These are phyloP conservation scores for Merluccius polli DNA, from an alignment of 2,797 vertebrate species.

Conservation along the genomic window DNA sequence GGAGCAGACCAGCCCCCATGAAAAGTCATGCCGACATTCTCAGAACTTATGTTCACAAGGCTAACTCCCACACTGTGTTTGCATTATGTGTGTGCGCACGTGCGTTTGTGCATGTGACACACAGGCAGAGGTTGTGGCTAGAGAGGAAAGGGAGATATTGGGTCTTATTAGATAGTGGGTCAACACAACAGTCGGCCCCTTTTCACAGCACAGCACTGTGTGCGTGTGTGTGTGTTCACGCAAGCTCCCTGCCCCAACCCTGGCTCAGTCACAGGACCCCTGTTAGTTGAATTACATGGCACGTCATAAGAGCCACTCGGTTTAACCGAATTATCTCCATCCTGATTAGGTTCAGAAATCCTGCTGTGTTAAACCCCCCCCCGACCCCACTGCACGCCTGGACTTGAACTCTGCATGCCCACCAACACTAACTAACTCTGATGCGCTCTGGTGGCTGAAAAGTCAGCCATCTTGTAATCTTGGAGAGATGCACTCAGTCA, in stretches of 20 bases:
- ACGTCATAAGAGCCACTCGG: slow-evolving; percentile 38
- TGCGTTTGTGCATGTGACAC: neutral
- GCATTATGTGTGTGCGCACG: neutral
- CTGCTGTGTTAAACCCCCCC: slow-evolving; percentile 41
- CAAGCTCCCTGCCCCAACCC: neutral
- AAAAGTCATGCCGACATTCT: neutral
- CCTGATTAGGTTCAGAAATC: slow-evolving; percentile 42
- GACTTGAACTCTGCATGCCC: slow-evolving; percentile 14
- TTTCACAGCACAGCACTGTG: neutral
- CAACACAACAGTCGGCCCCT: neutral
- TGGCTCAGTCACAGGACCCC: slow-evolving; percentile 35
- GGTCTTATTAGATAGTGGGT: neutral
- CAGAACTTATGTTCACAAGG: neutral
- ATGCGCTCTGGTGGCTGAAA: neutral
- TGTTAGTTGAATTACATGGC: slow-evolving; percentile 36
- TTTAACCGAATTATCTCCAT: slow-evolving; percentile 48
- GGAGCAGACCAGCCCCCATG: neutral
- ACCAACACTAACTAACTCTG: slow-evolving; percentile 8
- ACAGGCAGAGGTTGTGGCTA: neutral
- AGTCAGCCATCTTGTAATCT: neutral
- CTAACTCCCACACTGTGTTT: neutral
- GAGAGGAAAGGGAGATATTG: neutral
- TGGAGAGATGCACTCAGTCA: neutral
- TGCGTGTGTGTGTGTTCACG: neutral
- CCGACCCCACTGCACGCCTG: slow-evolving; percentile 15